These are phyloP conservation scores for Tribolium freemani DNA, from an alignment of 2,888 invertebrate genomes.

Conservation along the genomic window DNA sequence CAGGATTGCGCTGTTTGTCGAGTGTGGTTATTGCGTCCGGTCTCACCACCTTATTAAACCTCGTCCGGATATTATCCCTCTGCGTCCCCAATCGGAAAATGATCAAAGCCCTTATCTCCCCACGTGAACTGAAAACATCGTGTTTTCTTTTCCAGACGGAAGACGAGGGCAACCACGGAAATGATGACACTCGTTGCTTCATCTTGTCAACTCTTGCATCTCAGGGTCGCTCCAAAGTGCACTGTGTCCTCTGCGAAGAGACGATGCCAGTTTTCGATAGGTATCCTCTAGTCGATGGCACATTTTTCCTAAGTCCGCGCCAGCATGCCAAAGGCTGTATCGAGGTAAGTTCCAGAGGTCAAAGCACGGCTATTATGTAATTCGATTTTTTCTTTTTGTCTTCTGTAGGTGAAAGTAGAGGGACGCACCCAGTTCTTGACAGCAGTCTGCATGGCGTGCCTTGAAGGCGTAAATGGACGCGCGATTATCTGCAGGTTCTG, in stretches of 20 bases:
- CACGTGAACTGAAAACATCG: neutral
- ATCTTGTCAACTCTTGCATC: constrained; percentile 95
- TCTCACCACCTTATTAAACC: constrained; percentile 54
- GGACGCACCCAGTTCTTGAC: constrained; percentile 91
- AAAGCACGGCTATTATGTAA: neutral
- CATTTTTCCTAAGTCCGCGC: constrained; percentile 96
- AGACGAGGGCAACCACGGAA: constrained; percentile 98
- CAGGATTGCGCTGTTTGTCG: constrained; percentile 51
- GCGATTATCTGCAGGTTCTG: constrained; percentile 89
- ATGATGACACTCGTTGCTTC: constrained; percentile 97
- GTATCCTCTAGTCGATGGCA: constrained; percentile 97
- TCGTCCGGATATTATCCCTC: constrained; percentile 58
- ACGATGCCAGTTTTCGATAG: constrained; percentile 95
- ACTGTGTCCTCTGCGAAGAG: constrained; percentile 90
- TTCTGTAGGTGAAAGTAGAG: constrained; percentile 88
- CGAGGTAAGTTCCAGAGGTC: constrained; percentile 76
- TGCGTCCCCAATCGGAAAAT: constrained; percentile 55
- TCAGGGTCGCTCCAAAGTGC: constrained; percentile 87
- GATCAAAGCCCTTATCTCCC: constrained; percentile 51
- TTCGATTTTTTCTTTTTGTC: constrained; percentile 13
- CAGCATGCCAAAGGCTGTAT: constrained; percentile 90
- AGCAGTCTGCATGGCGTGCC: constrained; percentile 94
- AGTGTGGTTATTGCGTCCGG: constrained; percentile 58
- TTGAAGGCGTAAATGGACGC: constrained; percentile 86
- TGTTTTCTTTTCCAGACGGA: constrained; percentile 82